Evolutionary conservation across 2,113 vertebrate species (phyloP), one percentile per base, ranked within the genome.

Genomic region (Rhineura floridana): DNA sequence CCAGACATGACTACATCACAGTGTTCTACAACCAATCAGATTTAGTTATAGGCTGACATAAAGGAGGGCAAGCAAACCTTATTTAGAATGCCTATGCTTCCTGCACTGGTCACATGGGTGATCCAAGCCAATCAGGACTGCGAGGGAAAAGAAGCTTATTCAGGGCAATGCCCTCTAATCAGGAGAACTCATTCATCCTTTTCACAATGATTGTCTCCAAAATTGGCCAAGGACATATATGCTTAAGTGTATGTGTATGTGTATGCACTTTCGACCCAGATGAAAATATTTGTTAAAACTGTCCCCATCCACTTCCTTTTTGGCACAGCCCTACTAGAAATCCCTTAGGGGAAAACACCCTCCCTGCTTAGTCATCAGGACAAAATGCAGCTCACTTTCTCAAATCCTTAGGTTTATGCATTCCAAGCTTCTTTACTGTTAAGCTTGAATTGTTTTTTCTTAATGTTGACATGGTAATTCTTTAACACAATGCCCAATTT

Each of bases 341-440:
- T 93, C 91, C 90, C 92, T 84, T 87, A 65, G 9, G 5, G 28
- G 19, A 19, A 81, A 86, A 72, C 89, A 69, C 12, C 83, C 92
- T 87, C 75, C 84, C 84, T 78, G 21, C 93, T 91, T 94, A 94
- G 94, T 93, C 91, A 87, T 21, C 83, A 30, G 90, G 81, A 94
- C 93, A 95, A 95, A 94, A n/a, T n/a, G 92, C 91, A 88, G 63
- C 82, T 89, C 76, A 2, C 72, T 39, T 62, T 86, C 79, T 88
- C 90, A 82, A 67, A 92, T 76, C 36, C 76, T 19, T 70, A 55
- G 94, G 87, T 94, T 92, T 89, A 91, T 88, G n/a, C 6, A 3
- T 33, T 86, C 62, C 93, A 94, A 95, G 93, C 93, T 69, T 93
- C 93, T 95, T 55, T 95, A 93, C 52, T 79, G 10, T 44, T 52